Evolutionary conservation across 1,140 invertebrate species (phyloP).

Genomic region (Trichomalopsis sarcophagae): DNA sequence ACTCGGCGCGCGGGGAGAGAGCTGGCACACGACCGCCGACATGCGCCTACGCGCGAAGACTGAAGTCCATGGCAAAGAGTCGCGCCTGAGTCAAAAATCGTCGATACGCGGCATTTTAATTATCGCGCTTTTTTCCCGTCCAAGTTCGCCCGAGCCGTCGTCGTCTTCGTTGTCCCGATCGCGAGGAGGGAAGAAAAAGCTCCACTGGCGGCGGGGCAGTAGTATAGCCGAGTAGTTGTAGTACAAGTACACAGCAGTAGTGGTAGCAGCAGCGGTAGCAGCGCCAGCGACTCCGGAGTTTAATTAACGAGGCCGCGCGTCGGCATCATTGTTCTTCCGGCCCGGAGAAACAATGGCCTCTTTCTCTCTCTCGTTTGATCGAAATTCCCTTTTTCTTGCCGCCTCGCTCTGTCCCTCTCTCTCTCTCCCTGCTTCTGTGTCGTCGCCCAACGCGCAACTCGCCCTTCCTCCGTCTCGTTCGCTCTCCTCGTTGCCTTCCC

Average conservation of each 20-base stretch:
- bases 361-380: constrained; percentile 28
- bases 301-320: constrained; percentile 36
- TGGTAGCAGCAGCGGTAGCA: background rate
- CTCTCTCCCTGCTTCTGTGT: background rate
- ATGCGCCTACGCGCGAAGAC: background rate
- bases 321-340: constrained; percentile 37
- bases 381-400: constrained; percentile 33
- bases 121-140: background rate
- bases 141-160: background rate
- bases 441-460: background rate
- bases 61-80: background rate
- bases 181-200: background rate
- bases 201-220: background rate
- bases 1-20: background rate
- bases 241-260: background rate
- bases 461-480: background rate
- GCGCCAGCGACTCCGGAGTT: constrained; percentile 16
- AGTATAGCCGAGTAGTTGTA: background rate
- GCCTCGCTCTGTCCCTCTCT: background rate
- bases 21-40: background rate
- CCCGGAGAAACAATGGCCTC: constrained; percentile 24
- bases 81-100: background rate
- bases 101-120: background rate
- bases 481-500: background rate
- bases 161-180: background rate